A percentile compares a stretch with the other conserved stretches of the same genome.
Evolutionary conservation across 1,140 invertebrate genomes (phyloP).

Genomic region (Drosophila ficusphila): DNA sequence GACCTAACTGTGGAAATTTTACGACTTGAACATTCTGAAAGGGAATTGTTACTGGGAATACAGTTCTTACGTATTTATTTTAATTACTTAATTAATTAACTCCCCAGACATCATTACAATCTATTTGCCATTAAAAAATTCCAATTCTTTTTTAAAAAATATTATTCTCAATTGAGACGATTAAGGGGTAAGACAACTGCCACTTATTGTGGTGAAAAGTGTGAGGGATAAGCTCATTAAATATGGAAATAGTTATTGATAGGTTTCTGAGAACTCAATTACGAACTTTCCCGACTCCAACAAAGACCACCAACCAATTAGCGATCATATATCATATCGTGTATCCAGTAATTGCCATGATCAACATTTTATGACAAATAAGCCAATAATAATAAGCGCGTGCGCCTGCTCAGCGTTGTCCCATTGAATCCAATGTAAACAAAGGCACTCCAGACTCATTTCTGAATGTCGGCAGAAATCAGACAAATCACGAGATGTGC

Average conservation of each 20-base stretch:
- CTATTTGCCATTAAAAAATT: background rate
- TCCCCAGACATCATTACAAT: background rate
- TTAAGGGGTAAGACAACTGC: background rate
- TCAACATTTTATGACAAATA: conserved; percentile 51
- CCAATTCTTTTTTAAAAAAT: background rate
- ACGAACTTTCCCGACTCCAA: background rate
- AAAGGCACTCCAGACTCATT: conserved; percentile 3
- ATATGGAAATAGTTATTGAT: background rate
- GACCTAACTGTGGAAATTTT: background rate
- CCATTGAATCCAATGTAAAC: conserved; percentile 28
- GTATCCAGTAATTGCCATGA: conserved; percentile 39
- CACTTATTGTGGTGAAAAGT: background rate
- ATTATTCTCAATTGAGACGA: background rate
- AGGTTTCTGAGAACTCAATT: conserved; percentile 7
- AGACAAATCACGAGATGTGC: conserved; percentile 31
- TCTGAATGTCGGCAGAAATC: conserved; percentile 22
- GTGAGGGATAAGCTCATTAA: background rate
- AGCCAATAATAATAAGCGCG: conserved; percentile 35
- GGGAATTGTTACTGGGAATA: background rate
- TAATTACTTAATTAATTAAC: background rate
- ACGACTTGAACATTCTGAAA: background rate
- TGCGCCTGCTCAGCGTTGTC: conserved; percentile 31
- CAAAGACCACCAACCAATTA: conserved; percentile 41
- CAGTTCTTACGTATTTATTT: background rate
- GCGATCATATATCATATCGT: conserved; percentile 44